phyloP scores from a whole-genome alignment of 1,140 invertebrate genomes.

The Hirudo medicinalis region DNA sequence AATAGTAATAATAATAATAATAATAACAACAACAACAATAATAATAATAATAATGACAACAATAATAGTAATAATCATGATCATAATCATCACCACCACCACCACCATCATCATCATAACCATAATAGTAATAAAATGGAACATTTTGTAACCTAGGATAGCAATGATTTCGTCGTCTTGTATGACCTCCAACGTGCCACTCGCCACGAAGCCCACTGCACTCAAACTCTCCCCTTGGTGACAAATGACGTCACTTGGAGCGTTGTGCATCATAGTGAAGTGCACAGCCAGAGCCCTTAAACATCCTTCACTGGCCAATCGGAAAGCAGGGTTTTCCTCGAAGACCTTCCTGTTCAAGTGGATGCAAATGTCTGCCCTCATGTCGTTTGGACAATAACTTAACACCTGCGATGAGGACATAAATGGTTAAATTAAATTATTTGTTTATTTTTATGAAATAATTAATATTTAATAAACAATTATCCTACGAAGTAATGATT shows the following conservation, averaged over 20 bases:
- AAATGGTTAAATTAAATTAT: not conserved
- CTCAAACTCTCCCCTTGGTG: constrained; percentile 85
- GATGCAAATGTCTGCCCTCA: constrained; percentile 99
- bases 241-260: constrained; percentile 41
- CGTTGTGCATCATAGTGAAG: constrained; percentile 86
- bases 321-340: constrained; percentile 97
- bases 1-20: too few species aligned
- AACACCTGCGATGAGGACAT: constrained; percentile 56
- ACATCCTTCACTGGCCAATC: constrained; percentile 92
- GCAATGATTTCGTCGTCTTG: constrained; percentile 99
- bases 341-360: constrained; percentile 99
- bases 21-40: too few species aligned
- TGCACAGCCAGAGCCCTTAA: constrained; percentile 94
- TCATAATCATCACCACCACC: too few species aligned
- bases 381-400: constrained; percentile 99
- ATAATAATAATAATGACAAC: too few species aligned
- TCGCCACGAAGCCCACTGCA: constrained; percentile 95
- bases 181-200: constrained; percentile 94
- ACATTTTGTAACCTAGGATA: constrained; percentile 62
- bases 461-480: too few species aligned
- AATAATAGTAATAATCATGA: too few species aligned
- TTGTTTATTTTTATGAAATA: not conserved
- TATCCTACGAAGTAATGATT: too few species aligned
- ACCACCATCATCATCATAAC: too few species aligned
- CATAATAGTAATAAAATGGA: constrained; percentile 15